phyloP scores from a whole-genome alignment of 1,140 invertebrate genomes.

The Cydia fagiglandana region DNA sequence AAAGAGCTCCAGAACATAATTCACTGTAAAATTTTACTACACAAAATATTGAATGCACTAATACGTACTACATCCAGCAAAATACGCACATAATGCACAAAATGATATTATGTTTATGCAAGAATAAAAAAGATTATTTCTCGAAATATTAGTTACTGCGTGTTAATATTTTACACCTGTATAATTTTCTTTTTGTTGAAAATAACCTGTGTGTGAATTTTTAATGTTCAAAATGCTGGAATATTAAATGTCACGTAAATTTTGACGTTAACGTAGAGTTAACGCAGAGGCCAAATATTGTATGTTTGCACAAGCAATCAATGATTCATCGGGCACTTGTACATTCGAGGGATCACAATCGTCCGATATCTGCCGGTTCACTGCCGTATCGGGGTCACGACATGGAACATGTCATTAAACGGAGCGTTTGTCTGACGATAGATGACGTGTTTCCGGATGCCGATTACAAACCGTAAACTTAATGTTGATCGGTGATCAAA shows the following conservation, averaged over 20 bases:
- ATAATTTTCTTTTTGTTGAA: no score
- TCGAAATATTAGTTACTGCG: no score
- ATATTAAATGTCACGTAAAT: no score
- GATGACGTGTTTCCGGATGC: constrained; percentile 25
- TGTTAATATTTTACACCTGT: no score
- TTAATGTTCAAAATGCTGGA: no score
- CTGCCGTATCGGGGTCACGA: not conserved
- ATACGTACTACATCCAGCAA: no score
- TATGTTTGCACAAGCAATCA: not conserved
- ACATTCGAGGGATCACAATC: not conserved
- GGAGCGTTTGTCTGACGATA: not conserved
- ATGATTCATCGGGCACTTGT: not conserved
- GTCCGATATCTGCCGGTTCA: not conserved
- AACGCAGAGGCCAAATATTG: not conserved
- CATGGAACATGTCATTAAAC: constrained; percentile 26
- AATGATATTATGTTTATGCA: no score
- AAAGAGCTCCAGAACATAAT: constrained; percentile 1
- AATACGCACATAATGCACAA: no score
- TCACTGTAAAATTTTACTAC: not conserved
- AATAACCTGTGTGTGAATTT: no score
- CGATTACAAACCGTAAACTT: constrained; percentile 19
- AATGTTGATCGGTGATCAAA: constrained; percentile 10
- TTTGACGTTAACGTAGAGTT: no score
- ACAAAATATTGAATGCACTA: no score
- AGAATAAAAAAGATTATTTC: no score